These are phyloP conservation scores for Crocidura indochinensis DNA, from an alignment of 2,797 vertebrate species.

Conservation along the genomic window DNA sequence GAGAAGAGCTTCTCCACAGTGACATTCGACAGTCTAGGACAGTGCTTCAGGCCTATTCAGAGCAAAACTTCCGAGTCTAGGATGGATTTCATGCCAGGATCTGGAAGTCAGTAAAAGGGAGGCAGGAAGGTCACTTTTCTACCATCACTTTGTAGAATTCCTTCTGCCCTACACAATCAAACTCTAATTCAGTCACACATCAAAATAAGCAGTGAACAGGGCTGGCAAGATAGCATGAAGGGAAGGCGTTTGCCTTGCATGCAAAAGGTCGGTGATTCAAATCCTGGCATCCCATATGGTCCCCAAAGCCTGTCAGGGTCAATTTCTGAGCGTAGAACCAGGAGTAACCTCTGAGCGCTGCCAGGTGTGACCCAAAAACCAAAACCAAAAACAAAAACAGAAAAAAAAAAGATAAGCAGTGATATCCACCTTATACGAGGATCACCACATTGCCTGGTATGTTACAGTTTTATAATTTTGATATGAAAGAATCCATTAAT, in stretches of 20 bases:
- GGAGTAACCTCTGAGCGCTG: no score
- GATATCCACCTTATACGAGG: slow-evolving; percentile 76
- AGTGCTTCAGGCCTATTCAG: slow-evolving; percentile 14
- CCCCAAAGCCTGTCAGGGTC: no score
- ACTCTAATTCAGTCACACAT: slow-evolving; percentile 60
- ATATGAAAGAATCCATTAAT: slow-evolving; percentile 59
- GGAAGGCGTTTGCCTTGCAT: no score
- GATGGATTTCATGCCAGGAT: background rate
- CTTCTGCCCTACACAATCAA: slow-evolving; percentile 54
- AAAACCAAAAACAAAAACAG: no score
- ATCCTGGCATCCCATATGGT: no score
- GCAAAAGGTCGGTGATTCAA: no score
- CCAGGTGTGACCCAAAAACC: no score
- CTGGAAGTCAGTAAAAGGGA: slow-evolving; percentile 19
- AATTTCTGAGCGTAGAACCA: no score
- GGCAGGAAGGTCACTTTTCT: background rate
- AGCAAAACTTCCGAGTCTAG: background rate
- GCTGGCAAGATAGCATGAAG: no score
- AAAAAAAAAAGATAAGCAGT: background rate
- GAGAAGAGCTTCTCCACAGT: background rate
- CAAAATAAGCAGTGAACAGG: slow-evolving; percentile 11
- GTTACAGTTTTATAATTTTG: slow-evolving; percentile 2
- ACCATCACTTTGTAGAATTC: slow-evolving; percentile 65
- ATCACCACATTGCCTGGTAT: slow-evolving; percentile 1
- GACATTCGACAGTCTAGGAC: background rate